Percentiles rank a stretch among this genome's conserved stretches.
phyloP scores from a whole-genome alignment of 2,113 vertebrate genomes.

The Antidorcas marsupialis region DNA sequence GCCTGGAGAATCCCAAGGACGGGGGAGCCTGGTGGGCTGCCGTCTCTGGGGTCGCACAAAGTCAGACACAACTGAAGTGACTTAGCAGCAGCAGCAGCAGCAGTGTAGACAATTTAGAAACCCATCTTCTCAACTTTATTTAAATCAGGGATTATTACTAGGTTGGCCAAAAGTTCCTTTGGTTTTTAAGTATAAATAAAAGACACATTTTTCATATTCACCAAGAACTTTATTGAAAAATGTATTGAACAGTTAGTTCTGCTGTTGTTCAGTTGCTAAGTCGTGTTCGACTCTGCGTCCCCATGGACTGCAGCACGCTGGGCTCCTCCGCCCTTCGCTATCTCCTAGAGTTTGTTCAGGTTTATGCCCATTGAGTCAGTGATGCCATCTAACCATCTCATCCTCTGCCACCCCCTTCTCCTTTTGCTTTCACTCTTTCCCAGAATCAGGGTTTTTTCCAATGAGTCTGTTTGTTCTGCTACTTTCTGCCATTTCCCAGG shows the following conservation, averaged over 20 bases:
- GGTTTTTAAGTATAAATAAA: background rate
- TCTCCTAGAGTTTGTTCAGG: background rate
- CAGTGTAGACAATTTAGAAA: background rate
- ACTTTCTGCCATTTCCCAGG: background rate
- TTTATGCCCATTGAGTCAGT: background rate
- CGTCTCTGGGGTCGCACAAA: fast-evolving
- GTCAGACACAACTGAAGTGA: no score
- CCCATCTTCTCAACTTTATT: background rate
- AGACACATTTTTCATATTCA: background rate
- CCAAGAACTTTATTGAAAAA: background rate
- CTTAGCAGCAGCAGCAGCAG: no score
- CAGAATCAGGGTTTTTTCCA: background rate
- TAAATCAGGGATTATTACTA: background rate
- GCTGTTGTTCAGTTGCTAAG: background rate
- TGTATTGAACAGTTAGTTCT: background rate
- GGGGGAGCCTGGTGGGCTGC: no score
- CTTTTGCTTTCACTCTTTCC: background rate
- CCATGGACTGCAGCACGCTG: background rate
- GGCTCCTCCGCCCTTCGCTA: background rate
- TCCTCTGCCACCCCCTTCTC: background rate
- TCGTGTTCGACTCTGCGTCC: background rate
- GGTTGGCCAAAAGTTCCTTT: background rate
- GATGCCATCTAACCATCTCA: background rate
- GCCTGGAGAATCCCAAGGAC: no score
- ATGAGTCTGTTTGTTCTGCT: background rate